These are phyloP conservation scores for Amphiduros pacificus DNA, from an alignment of 2,888 invertebrate species.

Conservation along the genomic window DNA sequence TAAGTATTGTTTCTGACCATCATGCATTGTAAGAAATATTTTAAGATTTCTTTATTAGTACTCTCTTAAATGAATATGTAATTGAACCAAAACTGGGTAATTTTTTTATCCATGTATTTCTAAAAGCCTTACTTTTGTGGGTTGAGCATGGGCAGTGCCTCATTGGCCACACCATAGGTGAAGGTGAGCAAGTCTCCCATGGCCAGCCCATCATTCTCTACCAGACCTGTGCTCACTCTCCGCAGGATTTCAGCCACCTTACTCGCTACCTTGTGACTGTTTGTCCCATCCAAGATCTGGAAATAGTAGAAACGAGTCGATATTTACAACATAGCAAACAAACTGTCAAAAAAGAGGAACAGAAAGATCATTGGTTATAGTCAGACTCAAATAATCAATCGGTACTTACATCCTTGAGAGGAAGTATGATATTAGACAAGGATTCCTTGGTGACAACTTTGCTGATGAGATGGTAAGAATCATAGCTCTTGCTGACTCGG, in stretches of 20 bases:
- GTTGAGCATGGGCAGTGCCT: slow-evolving; percentile 76
- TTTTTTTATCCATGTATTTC: too few species aligned
- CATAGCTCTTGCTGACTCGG: slow-evolving; percentile 75
- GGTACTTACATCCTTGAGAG: slow-evolving; percentile 76
- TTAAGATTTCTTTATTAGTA: too few species aligned
- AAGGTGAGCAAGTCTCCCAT: slow-evolving; percentile 77
- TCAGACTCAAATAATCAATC: too few species aligned
- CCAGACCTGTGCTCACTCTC: slow-evolving; percentile 78
- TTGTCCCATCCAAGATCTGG: slow-evolving; percentile 68
- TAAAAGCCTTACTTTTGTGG: slow-evolving; percentile 55
- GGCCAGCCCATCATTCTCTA: slow-evolving; percentile 77
- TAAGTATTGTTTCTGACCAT: too few species aligned
- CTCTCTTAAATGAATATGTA: too few species aligned
- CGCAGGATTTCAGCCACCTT: slow-evolving; percentile 81
- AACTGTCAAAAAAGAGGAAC: not conserved
- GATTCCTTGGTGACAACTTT: slow-evolving; percentile 77
- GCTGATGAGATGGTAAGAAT: slow-evolving; percentile 80
- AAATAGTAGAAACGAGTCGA: not conserved
- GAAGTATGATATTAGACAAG: slow-evolving; percentile 75
- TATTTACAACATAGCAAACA: not conserved
- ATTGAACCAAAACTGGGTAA: too few species aligned
- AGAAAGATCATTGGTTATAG: too few species aligned
- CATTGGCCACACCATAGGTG: slow-evolving; percentile 78
- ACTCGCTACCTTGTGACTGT: slow-evolving; percentile 77
- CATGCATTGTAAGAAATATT: too few species aligned